Conservation (phyloP, 2,888 invertebrate species). For the Ophioninae sp. region DNA sequence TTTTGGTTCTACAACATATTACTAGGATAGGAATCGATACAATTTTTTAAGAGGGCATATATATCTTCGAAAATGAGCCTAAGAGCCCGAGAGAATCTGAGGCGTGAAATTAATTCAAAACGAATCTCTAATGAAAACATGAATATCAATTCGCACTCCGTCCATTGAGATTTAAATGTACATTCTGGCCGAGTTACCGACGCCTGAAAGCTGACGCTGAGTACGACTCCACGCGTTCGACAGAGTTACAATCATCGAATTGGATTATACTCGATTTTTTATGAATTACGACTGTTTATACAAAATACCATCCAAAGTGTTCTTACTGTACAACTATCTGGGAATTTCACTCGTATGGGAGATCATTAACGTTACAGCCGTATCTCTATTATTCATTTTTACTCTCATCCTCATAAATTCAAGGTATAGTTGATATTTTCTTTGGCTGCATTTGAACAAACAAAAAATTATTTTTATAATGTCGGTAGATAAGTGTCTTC, state of each 20-base stretch:
- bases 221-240: not conserved
- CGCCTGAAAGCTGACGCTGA: not conserved
- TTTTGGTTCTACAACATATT: not conserved
- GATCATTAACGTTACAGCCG: not conserved
- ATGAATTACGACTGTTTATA: conserved; percentile 62
- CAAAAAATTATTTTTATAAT: not conserved
- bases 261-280: not conserved
- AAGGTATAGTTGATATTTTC: not conserved
- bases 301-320: conserved; percentile 43
- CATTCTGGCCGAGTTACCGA: not conserved
- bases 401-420: not conserved
- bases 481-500: not conserved
- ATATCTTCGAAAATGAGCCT: not conserved
- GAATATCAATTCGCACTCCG: conserved; percentile 38
- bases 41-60: not conserved
- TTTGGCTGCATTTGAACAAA: not conserved
- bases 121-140: conserved; percentile 40
- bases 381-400: not conserved
- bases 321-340: conserved; percentile 9
- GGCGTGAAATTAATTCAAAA: not conserved
- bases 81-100: conserved; percentile 1
- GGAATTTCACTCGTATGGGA: not conserved
- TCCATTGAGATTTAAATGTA: not conserved
- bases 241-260: not conserved
- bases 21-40: not conserved